A percentile compares a stretch with the other conserved stretches of the same genome.
Conservation (phyloP, 2,113 vertebrate species). For the Corynorhinus townsendii region DNA sequence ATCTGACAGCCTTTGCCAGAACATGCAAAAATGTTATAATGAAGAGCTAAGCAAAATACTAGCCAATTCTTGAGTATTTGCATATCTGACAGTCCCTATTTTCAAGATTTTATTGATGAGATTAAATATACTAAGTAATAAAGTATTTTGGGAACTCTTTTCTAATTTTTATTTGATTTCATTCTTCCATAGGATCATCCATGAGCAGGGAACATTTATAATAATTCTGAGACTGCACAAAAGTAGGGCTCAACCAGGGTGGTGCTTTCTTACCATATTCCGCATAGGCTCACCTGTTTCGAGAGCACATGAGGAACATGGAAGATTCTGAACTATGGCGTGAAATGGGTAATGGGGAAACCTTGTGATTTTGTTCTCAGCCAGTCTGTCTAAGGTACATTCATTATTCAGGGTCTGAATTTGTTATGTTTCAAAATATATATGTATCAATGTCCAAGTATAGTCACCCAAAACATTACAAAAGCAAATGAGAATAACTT, state of each 20-base stretch:
- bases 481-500: not conserved
- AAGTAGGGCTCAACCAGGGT: not conserved
- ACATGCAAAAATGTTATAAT: conserved; percentile 42
- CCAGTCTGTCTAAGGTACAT: not conserved
- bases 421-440: not conserved
- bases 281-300: not conserved
- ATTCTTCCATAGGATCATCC: not conserved
- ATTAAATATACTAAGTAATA: conserved; percentile 22
- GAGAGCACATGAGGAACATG: not conserved
- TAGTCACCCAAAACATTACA: not conserved
- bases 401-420: not conserved
- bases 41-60: conserved; percentile 47
- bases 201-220: not conserved
- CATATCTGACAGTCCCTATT: conserved; percentile 37
- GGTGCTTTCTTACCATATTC: not conserved
- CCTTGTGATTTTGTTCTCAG: not conserved
- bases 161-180: conserved; percentile 9
- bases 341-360: not conserved
- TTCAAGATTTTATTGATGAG: conserved; percentile 50
- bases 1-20: conserved; percentile 60
- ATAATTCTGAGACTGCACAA: not conserved
- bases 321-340: not conserved
- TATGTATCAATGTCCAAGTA: not conserved
- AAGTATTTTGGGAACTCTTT: conserved; percentile 13
- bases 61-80: conserved; percentile 48